These are phyloP conservation scores for Hippocampus comes DNA, from an alignment of 2,113 vertebrate genomes.

Conservation along the genomic window DNA sequence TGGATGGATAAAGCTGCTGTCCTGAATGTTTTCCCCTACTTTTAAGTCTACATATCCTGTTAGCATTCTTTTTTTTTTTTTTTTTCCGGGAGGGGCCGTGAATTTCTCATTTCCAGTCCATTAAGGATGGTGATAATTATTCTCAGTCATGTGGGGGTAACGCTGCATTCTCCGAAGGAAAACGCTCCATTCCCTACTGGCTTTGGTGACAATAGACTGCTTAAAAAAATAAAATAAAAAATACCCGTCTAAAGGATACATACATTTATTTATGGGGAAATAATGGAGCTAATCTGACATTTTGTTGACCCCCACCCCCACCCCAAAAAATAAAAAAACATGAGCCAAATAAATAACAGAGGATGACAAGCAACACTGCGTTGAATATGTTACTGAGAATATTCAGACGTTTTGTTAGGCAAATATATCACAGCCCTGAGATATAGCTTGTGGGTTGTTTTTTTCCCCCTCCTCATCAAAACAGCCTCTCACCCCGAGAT, in stretches of 20 bases:
- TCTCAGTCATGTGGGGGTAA: background rate
- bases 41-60: background rate
- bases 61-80: background rate
- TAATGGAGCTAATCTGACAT: background rate
- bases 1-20: background rate
- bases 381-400: no score
- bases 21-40: background rate
- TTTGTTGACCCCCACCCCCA: background rate
- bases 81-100: background rate
- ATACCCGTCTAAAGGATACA: background rate
- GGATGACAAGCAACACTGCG: no score
- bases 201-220: background rate
- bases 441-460: background rate
- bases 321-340: background rate
- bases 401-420: background rate
- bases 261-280: background rate
- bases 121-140: background rate
- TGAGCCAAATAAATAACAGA: no score
- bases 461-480: background rate
- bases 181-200: background rate
- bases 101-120: background rate
- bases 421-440: background rate
- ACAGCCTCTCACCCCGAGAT: background rate
- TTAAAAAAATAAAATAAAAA: background rate
- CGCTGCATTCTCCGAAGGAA: background rate